Evolutionary conservation across 2,888 invertebrate genomes (phyloP).

Genomic region (Lasioglossum pauxillum): DNA sequence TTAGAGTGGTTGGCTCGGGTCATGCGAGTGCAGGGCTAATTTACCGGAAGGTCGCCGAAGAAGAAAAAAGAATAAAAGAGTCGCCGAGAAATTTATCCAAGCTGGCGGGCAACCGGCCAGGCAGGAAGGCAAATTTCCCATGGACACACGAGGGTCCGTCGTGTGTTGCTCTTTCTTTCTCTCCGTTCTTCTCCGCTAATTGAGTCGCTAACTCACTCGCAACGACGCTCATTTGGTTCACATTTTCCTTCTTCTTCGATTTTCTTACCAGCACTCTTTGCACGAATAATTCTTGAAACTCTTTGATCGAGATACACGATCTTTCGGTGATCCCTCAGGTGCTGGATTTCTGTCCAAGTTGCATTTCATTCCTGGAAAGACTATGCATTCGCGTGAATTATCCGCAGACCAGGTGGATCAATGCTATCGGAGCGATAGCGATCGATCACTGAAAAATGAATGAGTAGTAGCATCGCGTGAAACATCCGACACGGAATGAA

Average conservation of each 20-base stretch:
- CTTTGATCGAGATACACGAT: too few species aligned
- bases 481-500: not conserved
- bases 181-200: not conserved
- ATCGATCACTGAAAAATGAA: not conserved
- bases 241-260: not conserved
- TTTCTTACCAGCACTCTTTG: not conserved
- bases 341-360: too few species aligned
- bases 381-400: too few species aligned
- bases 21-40: conserved; percentile 62
- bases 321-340: too few species aligned
- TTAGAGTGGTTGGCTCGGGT: conserved; percentile 13
- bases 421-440: too few species aligned
- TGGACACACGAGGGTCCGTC: not conserved
- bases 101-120: conserved; percentile 15
- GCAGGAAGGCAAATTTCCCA: conserved; percentile 27
- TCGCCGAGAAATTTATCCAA: conserved; percentile 31
- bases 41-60: conserved; percentile 57
- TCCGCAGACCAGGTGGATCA: too few species aligned
- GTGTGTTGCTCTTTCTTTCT: not conserved
- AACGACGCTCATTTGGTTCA: not conserved
- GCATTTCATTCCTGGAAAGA: not conserved
- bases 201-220: not conserved
- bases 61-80: conserved; percentile 36
- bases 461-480: not conserved
- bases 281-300: not conserved